These are phyloP conservation scores for Clinocottus analis DNA, from an alignment of 2,113 vertebrate species.

Conservation along the genomic window DNA sequence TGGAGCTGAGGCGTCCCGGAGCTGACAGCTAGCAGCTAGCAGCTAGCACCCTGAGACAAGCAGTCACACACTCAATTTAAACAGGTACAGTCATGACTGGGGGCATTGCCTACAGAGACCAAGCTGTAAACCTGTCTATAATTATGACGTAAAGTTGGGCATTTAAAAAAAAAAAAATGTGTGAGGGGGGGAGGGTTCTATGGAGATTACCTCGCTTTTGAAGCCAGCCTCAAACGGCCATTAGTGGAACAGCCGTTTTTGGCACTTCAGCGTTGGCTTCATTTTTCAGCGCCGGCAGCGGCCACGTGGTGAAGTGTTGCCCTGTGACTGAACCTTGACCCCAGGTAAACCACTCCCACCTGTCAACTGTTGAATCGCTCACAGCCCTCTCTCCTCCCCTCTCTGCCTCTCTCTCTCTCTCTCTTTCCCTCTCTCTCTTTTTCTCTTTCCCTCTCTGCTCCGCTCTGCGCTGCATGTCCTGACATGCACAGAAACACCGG, in stretches of 20 bases:
- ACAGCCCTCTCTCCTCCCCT: slow-evolving; percentile 24
- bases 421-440: slow-evolving; percentile 5
- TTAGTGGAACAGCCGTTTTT: not conserved
- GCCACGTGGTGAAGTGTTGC: slow-evolving; percentile 34
- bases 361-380: slow-evolving; percentile 37
- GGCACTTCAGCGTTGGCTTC: not conserved
- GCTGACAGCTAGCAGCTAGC: not conserved
- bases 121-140: not conserved
- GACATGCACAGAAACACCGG: slow-evolving; percentile 73
- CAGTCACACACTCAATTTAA: not conserved
- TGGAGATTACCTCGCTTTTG: too few relatives aligned
- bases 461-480: slow-evolving; percentile 65
- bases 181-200: too few relatives aligned
- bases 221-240: not conserved
- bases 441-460: slow-evolving; percentile 17
- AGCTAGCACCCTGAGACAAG: not conserved
- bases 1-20: too few relatives aligned
- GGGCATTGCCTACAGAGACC: not conserved
- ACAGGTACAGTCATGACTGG: not conserved
- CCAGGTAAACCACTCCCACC: slow-evolving; percentile 67
- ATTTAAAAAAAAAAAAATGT: too few relatives aligned
- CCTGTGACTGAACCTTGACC: slow-evolving; percentile 76
- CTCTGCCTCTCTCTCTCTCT: slow-evolving; percentile 21
- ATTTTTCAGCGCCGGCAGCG: not conserved
- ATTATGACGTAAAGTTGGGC: too few relatives aligned